Evolutionary conservation across 2,113 vertebrate genomes (phyloP).

Genomic region (Mustela lutreola): DNA sequence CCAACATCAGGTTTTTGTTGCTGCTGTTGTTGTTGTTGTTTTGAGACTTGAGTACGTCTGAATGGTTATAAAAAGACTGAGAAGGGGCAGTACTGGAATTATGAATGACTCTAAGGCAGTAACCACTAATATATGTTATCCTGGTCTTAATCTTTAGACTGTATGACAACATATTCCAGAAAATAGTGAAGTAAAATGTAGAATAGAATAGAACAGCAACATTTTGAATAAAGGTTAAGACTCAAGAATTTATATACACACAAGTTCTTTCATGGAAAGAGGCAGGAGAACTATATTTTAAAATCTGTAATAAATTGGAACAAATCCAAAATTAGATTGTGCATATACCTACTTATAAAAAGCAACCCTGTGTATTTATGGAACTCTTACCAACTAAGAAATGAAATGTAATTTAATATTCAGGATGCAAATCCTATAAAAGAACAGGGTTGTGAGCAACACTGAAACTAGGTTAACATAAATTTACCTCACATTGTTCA

Average conservation of each 20-base stretch:
- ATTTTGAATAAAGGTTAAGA: background rate
- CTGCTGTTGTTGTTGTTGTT: background rate
- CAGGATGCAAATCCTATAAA: background rate
- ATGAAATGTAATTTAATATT: background rate
- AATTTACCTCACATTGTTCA: background rate
- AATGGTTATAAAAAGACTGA: background rate
- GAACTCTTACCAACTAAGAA: background rate
- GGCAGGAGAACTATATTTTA: background rate
- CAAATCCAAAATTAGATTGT: background rate
- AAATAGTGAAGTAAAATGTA: background rate
- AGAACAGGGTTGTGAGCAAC: background rate
- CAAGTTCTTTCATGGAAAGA: background rate
- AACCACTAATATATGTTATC: background rate
- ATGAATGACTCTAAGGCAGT: background rate
- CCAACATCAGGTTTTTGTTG: background rate
- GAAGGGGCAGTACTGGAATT: too few species aligned
- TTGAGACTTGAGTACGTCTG: background rate
- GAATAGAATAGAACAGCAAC: background rate
- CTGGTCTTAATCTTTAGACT: background rate
- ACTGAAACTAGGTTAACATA: background rate
- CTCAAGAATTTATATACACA: background rate
- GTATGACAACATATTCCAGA: background rate
- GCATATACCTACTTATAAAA: background rate
- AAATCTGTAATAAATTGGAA: background rate
- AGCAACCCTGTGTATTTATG: background rate